These are phyloP conservation scores for Thera britannica DNA, from an alignment of 2,888 invertebrate genomes.

Conservation along the genomic window DNA sequence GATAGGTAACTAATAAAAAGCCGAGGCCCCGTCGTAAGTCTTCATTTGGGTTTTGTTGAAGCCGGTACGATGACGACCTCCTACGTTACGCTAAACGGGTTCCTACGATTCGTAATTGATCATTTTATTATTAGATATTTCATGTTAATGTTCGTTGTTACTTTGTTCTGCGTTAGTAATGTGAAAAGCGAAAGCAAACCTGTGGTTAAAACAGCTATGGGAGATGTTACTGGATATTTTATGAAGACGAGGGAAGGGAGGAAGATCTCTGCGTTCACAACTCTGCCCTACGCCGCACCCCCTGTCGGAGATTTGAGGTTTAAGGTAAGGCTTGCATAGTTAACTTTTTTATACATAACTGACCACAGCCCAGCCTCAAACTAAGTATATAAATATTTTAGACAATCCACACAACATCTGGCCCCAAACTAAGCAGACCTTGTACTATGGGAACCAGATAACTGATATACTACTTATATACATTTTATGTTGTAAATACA, in stretches of 20 bases:
- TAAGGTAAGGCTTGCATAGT: constrained; percentile 71
- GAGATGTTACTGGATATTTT: constrained; percentile 82
- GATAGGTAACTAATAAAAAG: constrained; percentile 56
- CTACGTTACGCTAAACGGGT: constrained; percentile 46
- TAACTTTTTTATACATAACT: not conserved
- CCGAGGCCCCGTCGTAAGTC: constrained; percentile 49
- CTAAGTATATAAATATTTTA: no score
- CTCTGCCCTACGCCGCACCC: constrained; percentile 87
- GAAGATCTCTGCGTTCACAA: constrained; percentile 85
- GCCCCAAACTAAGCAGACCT: no score
- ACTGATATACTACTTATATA: no score
- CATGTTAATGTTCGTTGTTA: constrained; percentile 17
- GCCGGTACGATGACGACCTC: constrained; percentile 49
- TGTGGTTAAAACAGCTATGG: constrained; percentile 70
- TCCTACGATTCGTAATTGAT: constrained; percentile 35
- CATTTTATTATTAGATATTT: constrained; percentile 33
- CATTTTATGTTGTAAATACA: no score
- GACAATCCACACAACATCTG: no score
- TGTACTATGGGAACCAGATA: no score
- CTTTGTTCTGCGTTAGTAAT: constrained; percentile 39
- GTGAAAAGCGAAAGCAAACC: constrained; percentile 54
- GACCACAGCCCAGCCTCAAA: no score
- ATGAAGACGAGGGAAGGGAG: constrained; percentile 84
- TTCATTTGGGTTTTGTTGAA: constrained; percentile 60
- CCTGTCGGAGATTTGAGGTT: constrained; percentile 87